These are phyloP conservation scores for Meloidogyne floridensis DNA, from an alignment of 1,140 invertebrate species.

Conservation along the genomic window DNA sequence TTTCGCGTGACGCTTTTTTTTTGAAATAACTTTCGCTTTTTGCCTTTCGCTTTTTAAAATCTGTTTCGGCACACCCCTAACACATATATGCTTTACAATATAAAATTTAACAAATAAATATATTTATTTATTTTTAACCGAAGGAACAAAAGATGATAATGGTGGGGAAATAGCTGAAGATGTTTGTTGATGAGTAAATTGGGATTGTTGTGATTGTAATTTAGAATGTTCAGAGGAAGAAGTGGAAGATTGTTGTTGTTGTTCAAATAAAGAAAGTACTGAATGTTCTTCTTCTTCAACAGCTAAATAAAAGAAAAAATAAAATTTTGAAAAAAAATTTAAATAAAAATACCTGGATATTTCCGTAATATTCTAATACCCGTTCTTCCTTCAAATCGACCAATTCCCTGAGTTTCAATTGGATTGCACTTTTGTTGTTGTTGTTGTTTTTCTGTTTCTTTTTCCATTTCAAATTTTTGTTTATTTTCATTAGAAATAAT, in stretches of 20 bases:
- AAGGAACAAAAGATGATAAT: not conserved
- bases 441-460: constrained; percentile 18
- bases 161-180: constrained; percentile 1
- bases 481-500: constrained; percentile 16
- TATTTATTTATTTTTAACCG: not conserved
- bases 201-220: too few species aligned
- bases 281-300: constrained; percentile 32
- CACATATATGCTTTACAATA: too few species aligned
- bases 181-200: not conserved
- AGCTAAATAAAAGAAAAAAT: constrained; percentile 1
- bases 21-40: too few species aligned
- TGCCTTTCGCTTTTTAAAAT: too few species aligned
- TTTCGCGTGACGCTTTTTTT: too few species aligned
- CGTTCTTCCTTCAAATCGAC: constrained; percentile 11
- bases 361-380: constrained; percentile 23
- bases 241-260: not conserved
- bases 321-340: not conserved
- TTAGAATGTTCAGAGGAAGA: not conserved
- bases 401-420: constrained; percentile 7
- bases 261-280: not conserved
- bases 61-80: too few species aligned
- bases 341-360: constrained; percentile 6
- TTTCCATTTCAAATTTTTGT: constrained; percentile 1
- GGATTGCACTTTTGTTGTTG: not conserved
- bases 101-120: too few species aligned